Evolutionary conservation across 2,797 vertebrate genomes (phyloP).

Genomic region (Peromyscus nudipes): DNA sequence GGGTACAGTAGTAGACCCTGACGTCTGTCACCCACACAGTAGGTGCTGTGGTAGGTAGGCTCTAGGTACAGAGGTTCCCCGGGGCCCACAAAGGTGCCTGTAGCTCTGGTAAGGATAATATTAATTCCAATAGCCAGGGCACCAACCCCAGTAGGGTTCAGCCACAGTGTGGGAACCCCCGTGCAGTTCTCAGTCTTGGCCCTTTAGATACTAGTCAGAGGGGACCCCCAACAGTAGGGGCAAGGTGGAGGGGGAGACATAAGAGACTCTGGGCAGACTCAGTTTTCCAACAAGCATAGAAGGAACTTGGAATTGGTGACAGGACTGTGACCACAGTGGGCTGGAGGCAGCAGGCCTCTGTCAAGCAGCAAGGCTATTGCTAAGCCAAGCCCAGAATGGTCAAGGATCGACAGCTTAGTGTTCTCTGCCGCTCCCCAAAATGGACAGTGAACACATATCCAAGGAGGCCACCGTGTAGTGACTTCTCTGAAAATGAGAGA

Average conservation of each 20-base stretch:
- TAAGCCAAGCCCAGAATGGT: not conserved
- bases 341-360: not conserved
- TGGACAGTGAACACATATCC: too few species aligned
- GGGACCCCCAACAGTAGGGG: not conserved
- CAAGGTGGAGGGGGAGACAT: too few species aligned
- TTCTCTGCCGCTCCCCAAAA: not conserved
- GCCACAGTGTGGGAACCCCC: not conserved
- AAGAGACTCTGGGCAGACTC: not conserved
- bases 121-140: not conserved
- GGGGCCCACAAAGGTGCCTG: not conserved
- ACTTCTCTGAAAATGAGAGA: not conserved
- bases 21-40: not conserved
- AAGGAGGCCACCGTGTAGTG: not conserved
- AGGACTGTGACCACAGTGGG: not conserved
- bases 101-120: conserved; percentile 19
- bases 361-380: not conserved
- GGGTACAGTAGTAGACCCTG: not conserved
- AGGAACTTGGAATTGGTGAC: not conserved
- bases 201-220: not conserved
- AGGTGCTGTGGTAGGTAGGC: conserved; percentile 44
- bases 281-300: not conserved
- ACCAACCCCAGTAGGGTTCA: not conserved
- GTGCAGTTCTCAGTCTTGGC: not conserved
- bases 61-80: not conserved
- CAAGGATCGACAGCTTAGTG: not conserved